Evolutionary conservation across 2,888 invertebrate species (phyloP), one percentile per base, ranked within the genome.

Genomic region (Heliconius sara): DNA sequence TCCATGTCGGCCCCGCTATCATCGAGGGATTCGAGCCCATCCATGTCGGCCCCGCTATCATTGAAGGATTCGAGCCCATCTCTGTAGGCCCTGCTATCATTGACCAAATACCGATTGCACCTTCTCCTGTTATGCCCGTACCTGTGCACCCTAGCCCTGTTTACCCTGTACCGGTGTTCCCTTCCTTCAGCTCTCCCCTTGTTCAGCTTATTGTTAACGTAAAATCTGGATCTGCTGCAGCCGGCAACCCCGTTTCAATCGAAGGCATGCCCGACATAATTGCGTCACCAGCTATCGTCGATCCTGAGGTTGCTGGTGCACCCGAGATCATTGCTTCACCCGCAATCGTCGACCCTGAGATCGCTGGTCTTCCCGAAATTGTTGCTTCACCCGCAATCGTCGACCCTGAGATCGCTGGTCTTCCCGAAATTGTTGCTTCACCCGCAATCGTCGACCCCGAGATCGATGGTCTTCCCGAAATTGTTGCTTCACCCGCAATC

Each of bases 121-220:
- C 65, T 63, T 43, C 43, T 27, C 75, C 75, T 19, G 63, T 43
- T 10, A n/a, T 60, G 9, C 73, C 73, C 57, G 57, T 22, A 6
- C 57, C 72, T 4, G 9, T 52, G 7, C 34, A 57, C 57, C 63
- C 74, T 16, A 25, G n/a, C 22, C 68, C 52, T 43, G 79, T 77
- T 25, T 68, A 71, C 65, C 79, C 63, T 9, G 52, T 52, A 52
- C 52, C 52, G 19, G 80, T 83, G 27, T 80, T 79, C 19, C 66
- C 74, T 10, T 22, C 82, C 22, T 81, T 85, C 13, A 84, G 78
- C 57, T 79, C 79, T 73, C 74, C 75, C 39, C 57, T 77, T 19
- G 77, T 77, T 16, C 77, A 77, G 57, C 68, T 77, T 63, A 60
- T 77, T 39, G 70, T 77, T 39, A 77, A 77, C 43, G 77, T 77